These are phyloP conservation scores for Halichoeres trimaculatus DNA, from an alignment of 2,113 vertebrate genomes.

Conservation along the genomic window DNA sequence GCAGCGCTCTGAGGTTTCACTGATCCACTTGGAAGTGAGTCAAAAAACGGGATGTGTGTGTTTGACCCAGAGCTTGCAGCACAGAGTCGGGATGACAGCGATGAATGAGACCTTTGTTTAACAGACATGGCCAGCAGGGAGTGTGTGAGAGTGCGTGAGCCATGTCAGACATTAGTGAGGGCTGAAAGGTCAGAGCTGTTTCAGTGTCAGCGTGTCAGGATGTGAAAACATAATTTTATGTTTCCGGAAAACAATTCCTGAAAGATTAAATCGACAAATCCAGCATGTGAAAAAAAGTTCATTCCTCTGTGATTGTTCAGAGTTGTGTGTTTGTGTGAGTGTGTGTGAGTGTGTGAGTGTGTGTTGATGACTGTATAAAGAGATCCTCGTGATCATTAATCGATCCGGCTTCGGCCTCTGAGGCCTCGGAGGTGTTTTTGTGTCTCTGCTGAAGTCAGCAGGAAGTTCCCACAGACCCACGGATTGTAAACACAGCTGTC, in stretches of 20 bases:
- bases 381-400: constrained; percentile 52
- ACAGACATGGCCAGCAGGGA: constrained; percentile 20
- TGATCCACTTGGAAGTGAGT: neutral
- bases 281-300: too few relatives aligned
- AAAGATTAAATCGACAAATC: too few relatives aligned
- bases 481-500: constrained; percentile 83
- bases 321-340: too few relatives aligned
- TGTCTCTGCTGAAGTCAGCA: constrained; percentile 77
- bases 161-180: too few relatives aligned
- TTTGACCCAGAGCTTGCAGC: constrained; percentile 13
- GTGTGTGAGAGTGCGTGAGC: constrained; percentile 28
- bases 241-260: neutral
- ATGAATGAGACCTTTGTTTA: constrained; percentile 68
- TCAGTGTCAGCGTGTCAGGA: neutral
- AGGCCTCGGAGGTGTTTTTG: constrained; percentile 16
- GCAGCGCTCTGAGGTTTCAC: neutral
- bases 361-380: constrained; percentile 14
- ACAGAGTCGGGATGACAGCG: constrained; percentile 16
- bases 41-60: constrained; percentile 18
- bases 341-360: neutral
- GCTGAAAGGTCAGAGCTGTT: constrained; percentile 32
- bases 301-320: too few relatives aligned
- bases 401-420: constrained; percentile 19
- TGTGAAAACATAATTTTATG: constrained; percentile 6
- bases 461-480: constrained; percentile 70